Base-by-base conservation (phyloP, 2,113 vertebrate species). In the Leptobrachium ailaonicum region DNA sequence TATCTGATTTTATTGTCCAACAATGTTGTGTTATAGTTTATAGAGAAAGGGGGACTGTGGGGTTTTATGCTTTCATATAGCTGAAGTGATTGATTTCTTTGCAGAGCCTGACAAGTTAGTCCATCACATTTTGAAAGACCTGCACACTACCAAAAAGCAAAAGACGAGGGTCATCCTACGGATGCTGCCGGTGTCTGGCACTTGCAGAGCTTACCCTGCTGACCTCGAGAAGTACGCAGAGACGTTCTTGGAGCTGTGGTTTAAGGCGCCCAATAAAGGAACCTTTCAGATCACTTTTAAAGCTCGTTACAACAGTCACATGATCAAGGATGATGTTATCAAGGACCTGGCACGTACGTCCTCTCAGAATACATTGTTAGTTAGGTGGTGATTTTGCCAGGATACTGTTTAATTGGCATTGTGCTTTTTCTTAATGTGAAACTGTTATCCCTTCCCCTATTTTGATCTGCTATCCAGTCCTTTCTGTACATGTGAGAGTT, bases 211-310 rank as follows among this genome's bases (percentile, higher is more conserved):
- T 82, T 98, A 96, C 84, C 88, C 95, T 81, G 97, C 98, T 43
- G 98, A 99, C 84, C 96, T 99, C 91, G 88, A 97, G 83, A 96
- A 92, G 75, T 97, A 95, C n/a, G 86, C 97, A 0, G 90, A 92
- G 82, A 93, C 88, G 0, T 97, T 95, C 90, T 90, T 99, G 87
- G 93, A 96, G 87, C 95, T 95, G 1, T 99, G 96, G 96, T 99
- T 99, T 88, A 96, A 95, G 90, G 88, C 88, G 54, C 97, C 97
- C 14, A 95, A 91, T 82, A 92, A 92, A 72, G 94, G 92, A 7
- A 96, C 95, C 76, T 99, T 94, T 84, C 95, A 98, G 87, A 96
- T 99, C 66, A 94, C 95, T 50, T 99, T 96, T 86, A 99, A 99
- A 88, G 94, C 96, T 60, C 93, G 96, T 41, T 98, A 99, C 92